Evolutionary conservation across 2,797 vertebrate genomes (phyloP).

Genomic region (Pterois miles): DNA sequence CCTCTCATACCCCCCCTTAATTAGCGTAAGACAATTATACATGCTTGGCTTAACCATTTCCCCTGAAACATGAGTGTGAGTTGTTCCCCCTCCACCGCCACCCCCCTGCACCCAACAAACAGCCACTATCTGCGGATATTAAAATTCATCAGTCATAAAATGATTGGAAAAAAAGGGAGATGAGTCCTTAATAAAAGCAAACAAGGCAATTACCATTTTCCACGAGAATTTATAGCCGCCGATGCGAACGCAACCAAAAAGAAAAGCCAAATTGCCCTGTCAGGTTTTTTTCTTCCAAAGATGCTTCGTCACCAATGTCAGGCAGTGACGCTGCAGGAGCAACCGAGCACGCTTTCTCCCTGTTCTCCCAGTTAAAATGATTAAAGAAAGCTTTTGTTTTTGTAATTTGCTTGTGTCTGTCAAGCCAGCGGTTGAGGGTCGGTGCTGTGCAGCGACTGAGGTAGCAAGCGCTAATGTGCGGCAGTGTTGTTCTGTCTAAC

Average conservation of each 20-base stretch:
- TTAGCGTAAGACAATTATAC: conserved; percentile 88
- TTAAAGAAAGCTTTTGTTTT: not conserved
- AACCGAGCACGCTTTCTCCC: not conserved
- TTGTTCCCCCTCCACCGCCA: conserved; percentile 61
- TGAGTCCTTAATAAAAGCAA: conserved; percentile 66
- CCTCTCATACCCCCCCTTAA: conserved; percentile 65
- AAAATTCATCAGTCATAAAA: conserved; percentile 68
- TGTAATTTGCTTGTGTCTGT: conserved; percentile 6
- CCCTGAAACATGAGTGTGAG: conserved; percentile 79
- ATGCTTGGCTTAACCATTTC: conserved; percentile 86
- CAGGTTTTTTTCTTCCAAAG: conserved; percentile 1
- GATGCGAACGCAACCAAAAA: conserved; percentile 8
- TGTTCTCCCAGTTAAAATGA: not conserved
- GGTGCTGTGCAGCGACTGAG: conserved; percentile 50
- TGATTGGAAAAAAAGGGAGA: conserved; percentile 26
- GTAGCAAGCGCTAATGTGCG: conserved; percentile 46
- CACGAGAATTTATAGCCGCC: conserved; percentile 34
- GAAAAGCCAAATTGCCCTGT: conserved; percentile 12
- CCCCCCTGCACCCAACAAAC: conserved; percentile 48
- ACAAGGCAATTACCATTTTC: conserved; percentile 56
- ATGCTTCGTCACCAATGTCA: conserved; percentile 17
- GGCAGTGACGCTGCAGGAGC: conserved; percentile 1
- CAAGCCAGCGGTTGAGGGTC: not conserved
- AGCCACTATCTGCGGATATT: conserved; percentile 60
- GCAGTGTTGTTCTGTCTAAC: conserved; percentile 74